phyloP scores from a whole-genome alignment of 1,140 invertebrate species.

The Odontomachus brunneus region DNA sequence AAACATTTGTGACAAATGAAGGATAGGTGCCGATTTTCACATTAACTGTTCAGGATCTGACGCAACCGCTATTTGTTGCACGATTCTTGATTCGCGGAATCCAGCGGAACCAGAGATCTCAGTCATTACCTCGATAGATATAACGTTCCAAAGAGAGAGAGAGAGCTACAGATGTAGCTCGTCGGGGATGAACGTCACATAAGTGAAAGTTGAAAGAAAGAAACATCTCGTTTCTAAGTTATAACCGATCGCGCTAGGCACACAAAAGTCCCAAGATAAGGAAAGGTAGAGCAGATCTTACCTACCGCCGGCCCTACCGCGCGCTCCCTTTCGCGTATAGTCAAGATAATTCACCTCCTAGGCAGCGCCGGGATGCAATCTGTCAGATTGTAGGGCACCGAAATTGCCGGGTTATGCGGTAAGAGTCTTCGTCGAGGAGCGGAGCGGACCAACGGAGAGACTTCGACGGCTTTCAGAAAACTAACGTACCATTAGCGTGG shows the following conservation, averaged over 20 bases:
- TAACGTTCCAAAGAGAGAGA: not conserved
- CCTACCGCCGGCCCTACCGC: not conserved
- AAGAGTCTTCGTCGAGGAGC: constrained; percentile 24
- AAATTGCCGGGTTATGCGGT: constrained; percentile 79
- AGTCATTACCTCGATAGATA: constrained; percentile 69
- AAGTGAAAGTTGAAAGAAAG: constrained; percentile 41
- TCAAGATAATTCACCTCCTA: constrained; percentile 74
- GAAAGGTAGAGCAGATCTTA: constrained; percentile 42
- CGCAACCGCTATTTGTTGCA: too few species aligned
- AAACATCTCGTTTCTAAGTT: constrained; percentile 70
- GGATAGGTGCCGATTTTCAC: too few species aligned
- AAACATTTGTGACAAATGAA: too few species aligned
- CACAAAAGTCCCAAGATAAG: constrained; percentile 51
- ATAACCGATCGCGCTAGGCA: constrained; percentile 50
- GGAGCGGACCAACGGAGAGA: constrained; percentile 23
- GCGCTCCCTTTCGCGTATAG: constrained; percentile 38
- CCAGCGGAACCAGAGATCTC: constrained; percentile 52
- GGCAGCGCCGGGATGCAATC: constrained; percentile 79
- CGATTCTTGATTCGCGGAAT: constrained; percentile 72
- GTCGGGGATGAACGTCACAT: not conserved
- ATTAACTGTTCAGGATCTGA: too few species aligned
- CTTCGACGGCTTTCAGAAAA: constrained; percentile 78
- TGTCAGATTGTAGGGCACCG: constrained; percentile 80
- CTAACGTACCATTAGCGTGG: constrained; percentile 79
- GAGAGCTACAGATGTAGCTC: constrained; percentile 15